Base-by-base conservation (phyloP, 1,140 invertebrate species). In the Uloborus diversus region DNA sequence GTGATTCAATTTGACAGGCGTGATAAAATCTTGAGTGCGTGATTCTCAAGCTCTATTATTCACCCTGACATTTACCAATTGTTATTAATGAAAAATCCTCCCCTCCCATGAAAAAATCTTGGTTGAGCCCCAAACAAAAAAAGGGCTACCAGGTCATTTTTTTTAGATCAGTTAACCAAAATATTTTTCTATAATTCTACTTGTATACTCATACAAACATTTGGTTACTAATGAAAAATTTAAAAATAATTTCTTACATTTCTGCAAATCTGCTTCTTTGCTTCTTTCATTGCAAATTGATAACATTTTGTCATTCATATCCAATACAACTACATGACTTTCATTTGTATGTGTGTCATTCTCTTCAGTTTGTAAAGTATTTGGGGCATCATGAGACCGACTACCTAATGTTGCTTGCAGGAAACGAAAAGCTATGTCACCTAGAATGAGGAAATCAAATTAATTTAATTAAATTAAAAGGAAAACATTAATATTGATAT, bases 281-380 rank as follows among this genome's bases (percentile, higher is more conserved):
- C 95, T 93, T 86, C 94, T 89, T 33, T 89, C 84, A 88, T 93
- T 90, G 1, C 98, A 97, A 61, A 98, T 96, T 83, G 97, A 91
- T 13, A 99, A 85, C 98, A 99, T 99, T 78, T 94, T 91, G 83
- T 93, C 88, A 88, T 99, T 99, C 51, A 99, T 98, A 87, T 99
- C 97, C 85, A 91, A 93, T 1, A 99, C 92, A 13, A 94, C 96
- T n/a, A 98, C 88, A 83, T 87, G 84, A 62, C 53, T 71, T n/a
- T 68, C 3, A 17, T 20, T 32, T 35, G 7, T 28, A 14, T 68
- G 80, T 82, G 9, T 56, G 65, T 37, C 80, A 37, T 25, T 47
- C 37, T 70, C 30, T 75, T 35, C 51, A n/a, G 9, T 79, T 42
- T 59, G 28, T 68, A 14, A 49, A 61, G 32, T 51, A 7, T 7